A percentile compares a stretch with the other conserved stretches of the same genome.
Conservation (phyloP, 2,113 vertebrate species). For the Amblyopsis rosae region DNA sequence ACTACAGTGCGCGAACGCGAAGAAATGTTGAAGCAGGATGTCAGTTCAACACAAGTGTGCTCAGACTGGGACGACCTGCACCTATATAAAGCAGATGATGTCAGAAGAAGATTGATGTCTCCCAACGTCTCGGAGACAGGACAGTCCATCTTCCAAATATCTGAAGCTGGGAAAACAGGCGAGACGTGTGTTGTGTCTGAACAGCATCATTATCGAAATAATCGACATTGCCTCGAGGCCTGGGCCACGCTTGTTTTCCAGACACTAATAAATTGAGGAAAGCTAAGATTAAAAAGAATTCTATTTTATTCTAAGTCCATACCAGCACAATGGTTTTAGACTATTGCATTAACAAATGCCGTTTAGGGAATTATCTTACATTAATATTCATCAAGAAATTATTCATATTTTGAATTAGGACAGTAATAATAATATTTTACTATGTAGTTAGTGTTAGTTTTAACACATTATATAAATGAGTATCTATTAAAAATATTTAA, state of each 20-base stretch:
- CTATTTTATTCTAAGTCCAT: not conserved
- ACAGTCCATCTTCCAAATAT: conserved; percentile 18
- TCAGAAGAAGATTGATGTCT: conserved; percentile 28
- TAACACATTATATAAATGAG: not conserved
- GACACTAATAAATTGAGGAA: not conserved
- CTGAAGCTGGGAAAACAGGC: not conserved
- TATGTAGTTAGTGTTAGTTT: not conserved
- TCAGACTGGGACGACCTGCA: conserved; percentile 24
- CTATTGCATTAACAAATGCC: not conserved
- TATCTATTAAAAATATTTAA: too few species aligned
- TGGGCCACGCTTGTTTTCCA: not conserved
- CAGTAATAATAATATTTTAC: not conserved
- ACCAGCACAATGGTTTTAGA: not conserved
- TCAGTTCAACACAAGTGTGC: conserved; percentile 37
- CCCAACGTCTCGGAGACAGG: conserved; percentile 9
- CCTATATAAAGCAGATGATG: conserved; percentile 22
- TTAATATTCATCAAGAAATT: not conserved
- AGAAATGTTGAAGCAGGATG: conserved; percentile 20
- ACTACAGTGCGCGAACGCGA: conserved; percentile 7
- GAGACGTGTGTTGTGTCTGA: not conserved
- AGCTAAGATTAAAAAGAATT: too few species aligned
- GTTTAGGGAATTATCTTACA: not conserved
- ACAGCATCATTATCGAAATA: not conserved
- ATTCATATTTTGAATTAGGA: too few species aligned
- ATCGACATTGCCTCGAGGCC: not conserved